phyloP scores from a whole-genome alignment of 2,113 vertebrate genomes.

The Oncorhynchus gorbuscha region DNA sequence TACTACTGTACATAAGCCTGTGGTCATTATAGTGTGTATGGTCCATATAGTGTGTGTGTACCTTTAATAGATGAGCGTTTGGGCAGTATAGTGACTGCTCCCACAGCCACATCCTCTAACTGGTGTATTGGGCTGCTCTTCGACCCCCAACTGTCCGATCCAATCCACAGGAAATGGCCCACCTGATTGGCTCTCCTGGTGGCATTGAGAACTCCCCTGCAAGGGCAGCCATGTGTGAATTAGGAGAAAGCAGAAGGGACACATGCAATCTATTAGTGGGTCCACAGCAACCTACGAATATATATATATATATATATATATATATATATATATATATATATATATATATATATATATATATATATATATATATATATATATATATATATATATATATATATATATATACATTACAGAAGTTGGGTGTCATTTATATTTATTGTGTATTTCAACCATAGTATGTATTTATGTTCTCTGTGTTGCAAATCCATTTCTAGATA shows the following conservation, averaged over 20 bases:
- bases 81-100: conserved; percentile 90
- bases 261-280: conserved; percentile 37
- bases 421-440: too few relatives aligned
- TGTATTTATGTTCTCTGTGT: not conserved
- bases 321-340: too few relatives aligned
- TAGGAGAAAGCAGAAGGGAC: conserved; percentile 25
- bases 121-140: conserved; percentile 83
- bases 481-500: not conserved
- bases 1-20: too few relatives aligned
- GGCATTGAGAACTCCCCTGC: conserved; percentile 89
- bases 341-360: too few relatives aligned
- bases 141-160: conserved; percentile 94
- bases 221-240: conserved; percentile 46
- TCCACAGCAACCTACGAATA: conserved; percentile 2
- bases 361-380: not conserved
- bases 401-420: too few relatives aligned
- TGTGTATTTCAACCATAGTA: too few relatives aligned
- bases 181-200: conserved; percentile 89
- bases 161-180: conserved; percentile 93
- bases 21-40: too few relatives aligned
- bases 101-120: conserved; percentile 87
- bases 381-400: not conserved
- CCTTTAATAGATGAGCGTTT: conserved; percentile 91
- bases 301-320: not conserved
- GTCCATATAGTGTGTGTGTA: conserved; percentile 49